Evolutionary conservation across 2,113 vertebrate species (phyloP), one percentile per base, ranked within the genome.

Genomic region (Siphamia tubifer): DNA sequence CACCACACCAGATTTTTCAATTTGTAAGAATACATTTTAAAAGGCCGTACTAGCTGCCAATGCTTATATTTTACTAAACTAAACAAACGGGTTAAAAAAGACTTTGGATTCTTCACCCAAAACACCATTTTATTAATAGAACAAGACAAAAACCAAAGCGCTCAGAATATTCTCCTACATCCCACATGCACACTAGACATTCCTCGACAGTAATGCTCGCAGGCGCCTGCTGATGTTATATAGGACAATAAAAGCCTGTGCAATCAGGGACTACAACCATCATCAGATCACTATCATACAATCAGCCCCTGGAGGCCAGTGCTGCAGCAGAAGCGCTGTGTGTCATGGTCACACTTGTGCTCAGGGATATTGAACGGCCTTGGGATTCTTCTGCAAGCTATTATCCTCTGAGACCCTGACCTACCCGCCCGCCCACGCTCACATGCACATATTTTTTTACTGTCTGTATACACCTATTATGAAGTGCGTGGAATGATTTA

Each of bases 271-370:
- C 65, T 68, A 44, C 70, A 76, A 54, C 68, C 52, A 65, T 75
- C 51, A 88, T 76, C 68, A 75, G 83, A 79, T 84, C 45, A 23
- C 62, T 71, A 72, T 81, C 65, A 67, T 24, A 25, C 74, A 77
- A 72, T 81, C 69, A 77, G 44, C 19, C 77, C 74, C 73, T 16
- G 67, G 69, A 75, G 73, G 68, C 47, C 40, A 16, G 49, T 32
- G 66, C 40, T 39, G 65, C 45, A 53, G 28, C 27, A n/a, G 40
- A 36, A 40, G 64, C 40, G 6, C 36, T 28, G 19, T 11, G 63
- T 80, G 74, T 87, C 74, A 86, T 21, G 72, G 69, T 82, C 76
- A 77, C 68, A 55, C 47, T 63, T n/a, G 3, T 58, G 54, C 60
- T 71, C 70, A 30, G 54, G 57, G 61, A 63, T 70, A 76, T 75